Percentiles rank a stretch among this genome's conserved stretches.
These are phyloP conservation scores for Pammene fasciana DNA, from an alignment of 2,888 invertebrate genomes.

Conservation along the genomic window DNA sequence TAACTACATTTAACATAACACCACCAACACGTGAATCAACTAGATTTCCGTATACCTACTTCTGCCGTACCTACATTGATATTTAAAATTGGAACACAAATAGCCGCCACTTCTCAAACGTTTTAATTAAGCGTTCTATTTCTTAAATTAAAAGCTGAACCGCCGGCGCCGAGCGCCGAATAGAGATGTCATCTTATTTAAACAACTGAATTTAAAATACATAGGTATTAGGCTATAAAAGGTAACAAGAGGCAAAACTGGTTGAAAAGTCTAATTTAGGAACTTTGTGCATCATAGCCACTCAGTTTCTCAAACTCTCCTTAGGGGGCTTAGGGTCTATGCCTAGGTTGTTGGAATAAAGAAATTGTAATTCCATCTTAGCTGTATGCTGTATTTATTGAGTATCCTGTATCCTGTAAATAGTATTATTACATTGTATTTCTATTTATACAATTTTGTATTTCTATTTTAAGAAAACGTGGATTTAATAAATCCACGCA, in stretches of 20 bases:
- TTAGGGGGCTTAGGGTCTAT: too few relatives aligned
- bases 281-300: background rate
- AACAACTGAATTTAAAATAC: conserved; percentile 15
- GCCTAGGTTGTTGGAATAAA: too few relatives aligned
- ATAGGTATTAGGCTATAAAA: conserved; percentile 13
- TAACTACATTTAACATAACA: background rate
- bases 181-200: conserved; percentile 40
- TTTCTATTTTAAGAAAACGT: too few relatives aligned
- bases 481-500: too few relatives aligned
- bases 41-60: background rate
- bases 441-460: too few relatives aligned
- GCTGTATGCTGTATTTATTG: too few relatives aligned
- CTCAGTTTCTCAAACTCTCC: too few relatives aligned
- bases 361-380: too few relatives aligned
- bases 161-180: conserved; percentile 15
- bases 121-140: conserved; percentile 40
- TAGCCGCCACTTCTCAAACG: conserved; percentile 22
- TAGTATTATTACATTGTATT: too few relatives aligned
- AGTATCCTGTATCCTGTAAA: too few relatives aligned
- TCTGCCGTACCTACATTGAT: background rate
- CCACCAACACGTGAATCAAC: too few relatives aligned
- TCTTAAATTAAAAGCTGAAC: conserved; percentile 28
- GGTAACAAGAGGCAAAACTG: conserved; percentile 8
- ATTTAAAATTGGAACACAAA: conserved; percentile 33
- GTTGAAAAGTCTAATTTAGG: background rate